A percentile compares a stretch with the other conserved stretches of the same genome.
These are phyloP conservation scores for Mesocentrotus franciscanus DNA, from an alignment of 53 echinoderm and acorn worm species.

Conservation along the genomic window DNA sequence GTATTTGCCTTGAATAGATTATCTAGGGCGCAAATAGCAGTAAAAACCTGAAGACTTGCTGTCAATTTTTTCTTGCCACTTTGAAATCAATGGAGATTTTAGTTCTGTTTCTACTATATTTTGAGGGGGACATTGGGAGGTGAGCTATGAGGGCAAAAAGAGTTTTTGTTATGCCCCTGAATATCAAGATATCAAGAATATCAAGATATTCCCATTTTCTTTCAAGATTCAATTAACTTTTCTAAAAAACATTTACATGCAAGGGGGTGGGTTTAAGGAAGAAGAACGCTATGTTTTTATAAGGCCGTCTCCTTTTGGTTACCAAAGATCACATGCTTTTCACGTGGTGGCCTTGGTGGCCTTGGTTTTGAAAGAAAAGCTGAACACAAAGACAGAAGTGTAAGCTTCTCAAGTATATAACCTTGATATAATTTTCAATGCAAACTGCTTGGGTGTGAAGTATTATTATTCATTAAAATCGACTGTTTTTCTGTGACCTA, in stretches of 20 bases:
- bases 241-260: background rate
- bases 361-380: background rate
- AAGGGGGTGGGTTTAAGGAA: background rate
- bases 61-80: background rate
- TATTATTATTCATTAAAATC: background rate
- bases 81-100: background rate
- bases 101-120: background rate
- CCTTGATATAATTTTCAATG: slow-evolving; percentile 18
- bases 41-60: background rate
- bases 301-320: background rate
- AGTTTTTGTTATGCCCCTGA: too few relatives aligned
- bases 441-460: background rate
- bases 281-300: background rate
- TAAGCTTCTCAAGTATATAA: background rate
- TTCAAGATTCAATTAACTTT: background rate
- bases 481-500: slow-evolving; percentile 4
- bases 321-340: slow-evolving; percentile 8
- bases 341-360: background rate
- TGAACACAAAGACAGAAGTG: slow-evolving; percentile 18
- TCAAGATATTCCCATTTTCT: background rate
- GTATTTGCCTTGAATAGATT: background rate
- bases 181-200: background rate
- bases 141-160: too few relatives aligned
- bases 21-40: background rate
- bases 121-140: background rate